Evolutionary conservation across 2,888 invertebrate genomes (phyloP), one percentile per base, ranked within the genome.

Genomic region (Tyria jacobaeae): DNA sequence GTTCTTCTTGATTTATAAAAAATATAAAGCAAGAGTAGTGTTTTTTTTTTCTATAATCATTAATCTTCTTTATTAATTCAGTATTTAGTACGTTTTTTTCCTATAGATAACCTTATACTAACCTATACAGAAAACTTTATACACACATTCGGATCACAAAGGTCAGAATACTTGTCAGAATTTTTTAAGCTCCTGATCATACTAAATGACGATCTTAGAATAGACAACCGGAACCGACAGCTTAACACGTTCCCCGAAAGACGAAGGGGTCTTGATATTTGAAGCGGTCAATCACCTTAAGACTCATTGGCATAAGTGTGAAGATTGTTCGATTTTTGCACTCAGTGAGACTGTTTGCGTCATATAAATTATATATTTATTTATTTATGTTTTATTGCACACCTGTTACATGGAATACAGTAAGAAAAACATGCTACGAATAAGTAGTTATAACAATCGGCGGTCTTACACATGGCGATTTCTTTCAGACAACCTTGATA

Each of bases 151-250:
- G 21, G 10, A 53, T 14, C 37, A 9, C 12, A 41, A 24, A 55
- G 24, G 60, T 50, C 24, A 52, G n/a, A 44, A 35, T 41, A 39
- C 17, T 48, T 49, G 60, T 49, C 60, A 50, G 24, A 21, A 31
- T 60, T 60, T 60, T 60, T 54, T 50, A n/a, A 24, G 31, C 49
- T 60, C 15, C 54, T 49, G 27, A 39, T 48, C 49, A 10, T n/a
- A 44, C 3, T 31, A 55, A 55, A 50, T 27, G 37, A 37, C 54
- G 50, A 35, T 37, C 51, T 49, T 17, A 51, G 31, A 35, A 37
- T 7, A 50, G 61, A 61, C 61, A 61, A 56, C 56, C 52, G 61
- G 61, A 61, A 61, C 61, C 44, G 61, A 61, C 61, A 57, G 21
- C 44, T 61, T 57, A 57, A 61, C 56, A 61, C 49, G 55, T 54